Base-by-base conservation (phyloP, 2,113 vertebrate genomes). In the Rhegmatorhina hoffmannsi region DNA sequence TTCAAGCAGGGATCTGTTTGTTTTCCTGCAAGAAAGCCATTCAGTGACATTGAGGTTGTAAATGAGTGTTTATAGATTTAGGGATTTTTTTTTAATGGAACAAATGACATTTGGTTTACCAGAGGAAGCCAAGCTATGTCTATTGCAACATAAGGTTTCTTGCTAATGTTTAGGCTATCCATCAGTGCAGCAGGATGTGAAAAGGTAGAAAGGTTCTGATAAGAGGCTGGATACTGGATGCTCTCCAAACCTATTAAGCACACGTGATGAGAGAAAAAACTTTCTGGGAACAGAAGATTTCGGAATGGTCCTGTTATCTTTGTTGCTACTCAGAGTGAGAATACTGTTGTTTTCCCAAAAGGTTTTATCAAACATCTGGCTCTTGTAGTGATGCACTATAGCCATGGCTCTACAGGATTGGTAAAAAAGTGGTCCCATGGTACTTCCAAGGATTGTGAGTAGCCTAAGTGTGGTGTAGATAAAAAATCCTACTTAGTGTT, bases 141-240 rank as follows among this genome's bases (percentile, higher is more conserved):
- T 93, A 20, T 94, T 97, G 94, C 95, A 95, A 90, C 95, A 96
- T 82, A 50, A 92, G 86, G 66, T 90, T 93, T 66, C 86, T 84
- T 69, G 76, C 73, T 96, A 62, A 91, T 94, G 66, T 93, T 94
- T 84, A 84, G 90, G 69, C 86, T 85, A 96, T 95, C 86, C 86
- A 95, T 96, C 93, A 90, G 40, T 66, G 68, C 59, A 18, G 46
- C 38, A 90, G 66, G 73, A 86, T 29, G 2, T 94, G 87, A 91
- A 95, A 86, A 92, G 89, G 87, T 67, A 92, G 89, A 78, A 74
- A 53, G 36, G 63, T 33, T 84, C 87, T 92, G 96, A 96, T 91
- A 96, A 94, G 63, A 87, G 74, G 29, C 68, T 92, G 91, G 80
- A 46, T 19, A 3, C 16, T 88, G 88, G 73, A 70, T 84, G 17